Base-by-base conservation (phyloP, 1,140 invertebrate genomes). In the Drosophila melanica region DNA sequence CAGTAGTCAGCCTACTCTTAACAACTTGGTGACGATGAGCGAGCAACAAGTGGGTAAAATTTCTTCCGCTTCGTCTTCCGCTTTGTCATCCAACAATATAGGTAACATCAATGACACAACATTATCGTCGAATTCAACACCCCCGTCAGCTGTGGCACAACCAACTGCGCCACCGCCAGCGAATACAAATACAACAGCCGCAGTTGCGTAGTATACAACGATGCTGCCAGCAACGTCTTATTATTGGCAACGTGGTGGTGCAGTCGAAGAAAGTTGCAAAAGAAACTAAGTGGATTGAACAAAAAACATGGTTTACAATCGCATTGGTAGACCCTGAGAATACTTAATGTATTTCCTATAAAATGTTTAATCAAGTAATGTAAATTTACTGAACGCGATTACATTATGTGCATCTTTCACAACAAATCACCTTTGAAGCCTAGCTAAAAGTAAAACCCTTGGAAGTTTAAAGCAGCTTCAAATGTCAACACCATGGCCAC, bases 141-240 rank as follows among this genome's bases (percentile, higher is more conserved):
- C 1, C 14, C 58, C 77, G 12, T n/a, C 77, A 18, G 41, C 82
- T 23, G 75, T 79, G 35, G 48, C 77, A 3, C 64, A 81, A n/a
- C 70, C 89, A 9, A 60, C 81, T 59, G 71, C 89, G 55, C 67
- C 90, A 41, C 77, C 90, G 30, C 75, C 81, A 73, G 75, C 90
- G n/a, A 81, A 90, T 69, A 69, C 86, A 39, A 87, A 78, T 55
- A 92, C 90, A 57, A 92, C 90, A 37, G 85, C 90, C 27, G 90
- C 90, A 41, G 90, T 92, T 92, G 90, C 90, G 90, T 92, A 92
- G 90, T 92, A 91, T 67, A 92, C 79, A 71, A 85, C 85, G 68
- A 89, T 90, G 80, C 60, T 89, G 78, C 85, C 84, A 77, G 85
- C 69, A 59, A 59, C 85, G 30, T 80, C 80, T 44, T 86, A 86